These are phyloP conservation scores for Microcebus tavaratra DNA, from an alignment of 2,113 vertebrate species.

Conservation along the genomic window DNA sequence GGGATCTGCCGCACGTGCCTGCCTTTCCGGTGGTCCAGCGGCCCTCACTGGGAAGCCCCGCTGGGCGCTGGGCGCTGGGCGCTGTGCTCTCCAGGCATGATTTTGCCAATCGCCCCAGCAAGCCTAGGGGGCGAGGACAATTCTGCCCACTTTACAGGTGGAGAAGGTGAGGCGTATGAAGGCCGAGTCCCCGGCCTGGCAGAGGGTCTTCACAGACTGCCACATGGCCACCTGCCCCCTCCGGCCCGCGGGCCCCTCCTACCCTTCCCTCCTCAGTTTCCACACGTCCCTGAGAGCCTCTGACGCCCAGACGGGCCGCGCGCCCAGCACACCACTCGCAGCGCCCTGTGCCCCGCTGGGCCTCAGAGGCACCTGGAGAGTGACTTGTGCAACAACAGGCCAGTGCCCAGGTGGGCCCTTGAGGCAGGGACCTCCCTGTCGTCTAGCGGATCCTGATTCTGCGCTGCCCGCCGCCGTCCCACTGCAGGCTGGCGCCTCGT, in stretches of 20 bases:
- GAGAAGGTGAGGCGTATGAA: not conserved
- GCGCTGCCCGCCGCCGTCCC: not conserved
- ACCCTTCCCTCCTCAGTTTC: not conserved
- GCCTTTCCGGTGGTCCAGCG: not conserved
- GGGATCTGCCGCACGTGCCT: not conserved
- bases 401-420: fast-evolving
- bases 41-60: fast-evolving
- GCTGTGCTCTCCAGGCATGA: not conserved
- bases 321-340: not conserved
- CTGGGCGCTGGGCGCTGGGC: not conserved
- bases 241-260: not conserved
- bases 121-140: not conserved
- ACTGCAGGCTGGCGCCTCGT: not conserved
- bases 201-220: not conserved
- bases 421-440: not conserved
- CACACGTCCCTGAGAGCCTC: not conserved
- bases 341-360: not conserved
- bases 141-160: not conserved
- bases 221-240: too few species aligned
- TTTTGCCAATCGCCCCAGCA: not conserved
- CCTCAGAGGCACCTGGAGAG: fast-evolving
- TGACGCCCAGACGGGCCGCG: not conserved
- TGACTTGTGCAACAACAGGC: too few species aligned
- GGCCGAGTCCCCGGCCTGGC: not conserved
- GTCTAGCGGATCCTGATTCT: not conserved